Evolutionary conservation across 2,113 vertebrate species (phyloP), one percentile per base, ranked within the genome.

Genomic region (Triplophysa dalaica): DNA sequence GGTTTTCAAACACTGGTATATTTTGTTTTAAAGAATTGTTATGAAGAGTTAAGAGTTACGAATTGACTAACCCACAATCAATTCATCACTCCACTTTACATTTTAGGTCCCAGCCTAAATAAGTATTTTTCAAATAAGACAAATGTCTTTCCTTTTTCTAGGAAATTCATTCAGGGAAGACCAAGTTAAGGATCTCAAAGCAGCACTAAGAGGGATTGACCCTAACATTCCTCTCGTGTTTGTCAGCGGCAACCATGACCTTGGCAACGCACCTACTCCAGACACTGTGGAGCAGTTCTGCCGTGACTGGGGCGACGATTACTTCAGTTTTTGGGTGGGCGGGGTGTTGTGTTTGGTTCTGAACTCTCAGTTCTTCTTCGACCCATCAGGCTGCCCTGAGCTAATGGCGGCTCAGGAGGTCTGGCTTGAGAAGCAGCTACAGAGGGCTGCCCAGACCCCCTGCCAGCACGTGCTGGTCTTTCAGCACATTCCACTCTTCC

Each of bases 291-390:
- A 91, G 6, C 87, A 94, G 69, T 99, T 93, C 81, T 91, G 94
- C 87, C 86, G 54, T 8, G 90, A 84, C 1, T 99, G 97, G 97
- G 98, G 98, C 0, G 94, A 98, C 0, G 97, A 98, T 88, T 99
- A 98, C 87, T 99, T 98, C 90, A 95, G 95, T 89, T 99, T 98
- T 88, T 98, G 96, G 97, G 94, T 94, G 6, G 96, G 96, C 2
- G 97, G 97, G 0, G 94, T 97, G 79, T 86, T 97, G 83, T 98
- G 95, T 87, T 92, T 99, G 33, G 96, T 98, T 77, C 91, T 99
- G 82, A 99, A 99, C 90, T 98, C 98, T 65, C 97, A 99, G 90
- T 84, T 98, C 2, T 95, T 95, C 83, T 93, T 87, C 0, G 93
- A 98, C 70, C 89, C 92, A 56, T 96, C 95, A 0, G 86, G 85